Evolutionary conservation across 2,113 vertebrate species (phyloP).

Genomic region (Eira barbara): DNA sequence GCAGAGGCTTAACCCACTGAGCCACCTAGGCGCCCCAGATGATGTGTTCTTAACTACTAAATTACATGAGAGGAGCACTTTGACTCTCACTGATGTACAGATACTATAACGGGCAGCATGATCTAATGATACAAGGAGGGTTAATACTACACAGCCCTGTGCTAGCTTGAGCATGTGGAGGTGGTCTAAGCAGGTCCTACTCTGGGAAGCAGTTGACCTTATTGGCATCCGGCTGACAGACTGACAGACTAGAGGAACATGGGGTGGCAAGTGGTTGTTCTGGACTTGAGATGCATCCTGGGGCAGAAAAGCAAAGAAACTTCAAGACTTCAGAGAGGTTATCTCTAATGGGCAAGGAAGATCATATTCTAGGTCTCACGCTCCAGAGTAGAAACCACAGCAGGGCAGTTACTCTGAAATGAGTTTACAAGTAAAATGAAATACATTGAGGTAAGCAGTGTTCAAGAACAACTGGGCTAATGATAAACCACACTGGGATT

Average conservation of each 20-base stretch:
- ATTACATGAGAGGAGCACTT: neutral
- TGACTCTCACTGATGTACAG: neutral
- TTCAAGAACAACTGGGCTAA: neutral
- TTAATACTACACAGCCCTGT: neutral
- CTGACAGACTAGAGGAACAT: neutral
- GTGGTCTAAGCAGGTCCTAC: neutral
- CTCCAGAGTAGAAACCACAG: neutral
- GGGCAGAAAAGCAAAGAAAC: slow-evolving; percentile 11
- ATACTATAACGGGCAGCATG: neutral
- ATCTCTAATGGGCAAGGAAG: neutral
- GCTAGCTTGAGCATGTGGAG: neutral
- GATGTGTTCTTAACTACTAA: slow-evolving; percentile 4
- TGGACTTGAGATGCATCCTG: neutral
- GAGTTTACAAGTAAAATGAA: slow-evolving; percentile 4
- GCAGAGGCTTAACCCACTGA: no score
- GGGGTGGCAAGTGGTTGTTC: neutral
- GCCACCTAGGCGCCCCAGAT: neutral
- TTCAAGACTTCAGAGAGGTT: slow-evolving; percentile 1
- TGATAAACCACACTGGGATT: neutral
- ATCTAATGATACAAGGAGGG: neutral
- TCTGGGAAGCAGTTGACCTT: neutral
- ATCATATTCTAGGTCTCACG: neutral
- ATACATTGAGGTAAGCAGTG: neutral
- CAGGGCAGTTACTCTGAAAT: neutral
- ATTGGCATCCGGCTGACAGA: neutral